phyloP scores from a whole-genome alignment of 2,113 vertebrate genomes.

The Hyla sarda region DNA sequence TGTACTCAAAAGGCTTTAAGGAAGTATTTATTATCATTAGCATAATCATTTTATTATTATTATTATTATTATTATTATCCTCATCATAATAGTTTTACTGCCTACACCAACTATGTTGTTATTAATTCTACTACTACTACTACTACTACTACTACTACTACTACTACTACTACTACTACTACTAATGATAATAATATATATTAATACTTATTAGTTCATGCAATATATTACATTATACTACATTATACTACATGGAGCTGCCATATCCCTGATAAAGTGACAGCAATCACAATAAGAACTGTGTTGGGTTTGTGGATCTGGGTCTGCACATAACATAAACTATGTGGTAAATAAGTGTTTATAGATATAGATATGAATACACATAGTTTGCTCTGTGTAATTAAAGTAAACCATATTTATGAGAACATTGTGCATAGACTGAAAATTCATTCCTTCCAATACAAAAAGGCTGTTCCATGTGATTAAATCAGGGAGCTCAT shows the following conservation, averaged over 20 bases:
- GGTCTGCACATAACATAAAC: background rate
- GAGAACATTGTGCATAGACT: conserved; percentile 7
- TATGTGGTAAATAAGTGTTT: background rate
- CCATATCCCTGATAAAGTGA: no score
- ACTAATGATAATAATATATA: no score
- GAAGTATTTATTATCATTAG: background rate
- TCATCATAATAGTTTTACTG: no score
- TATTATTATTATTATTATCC: no score
- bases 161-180: no score
- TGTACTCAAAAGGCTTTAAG: no score
- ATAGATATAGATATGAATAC: background rate
- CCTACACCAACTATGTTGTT: no score
- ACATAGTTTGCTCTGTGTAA: background rate
- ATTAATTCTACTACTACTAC: no score
- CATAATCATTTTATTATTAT: background rate
- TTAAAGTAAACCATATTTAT: conserved; percentile 6
- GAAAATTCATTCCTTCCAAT: conserved; percentile 35
- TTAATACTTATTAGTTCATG: no score
- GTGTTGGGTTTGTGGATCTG: background rate
- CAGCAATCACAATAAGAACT: background rate
- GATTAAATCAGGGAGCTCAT: conserved; percentile 50
- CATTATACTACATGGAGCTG: background rate
- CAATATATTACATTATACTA: no score
- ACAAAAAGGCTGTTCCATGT: conserved; percentile 37
- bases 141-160: no score